A percentile compares a stretch with the other conserved stretches of the same genome.
Evolutionary conservation across 2,797 vertebrate species (phyloP).

Genomic region (Phoxinus dragarum): DNA sequence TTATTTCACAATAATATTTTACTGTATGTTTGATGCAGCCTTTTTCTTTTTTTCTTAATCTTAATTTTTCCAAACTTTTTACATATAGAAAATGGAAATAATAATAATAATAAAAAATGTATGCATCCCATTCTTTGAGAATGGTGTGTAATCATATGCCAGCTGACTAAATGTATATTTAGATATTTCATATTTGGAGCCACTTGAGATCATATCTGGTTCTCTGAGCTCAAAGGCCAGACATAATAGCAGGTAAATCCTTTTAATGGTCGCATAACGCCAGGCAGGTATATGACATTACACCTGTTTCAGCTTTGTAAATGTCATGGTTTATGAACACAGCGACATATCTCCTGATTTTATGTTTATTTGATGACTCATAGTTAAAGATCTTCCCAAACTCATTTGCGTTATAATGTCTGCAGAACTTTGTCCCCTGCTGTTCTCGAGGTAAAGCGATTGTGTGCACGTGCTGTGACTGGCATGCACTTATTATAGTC

Average conservation of each 20-base stretch:
- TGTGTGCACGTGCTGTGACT: background rate
- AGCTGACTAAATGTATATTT: background rate
- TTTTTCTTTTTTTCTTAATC: too few species aligned
- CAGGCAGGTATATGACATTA: background rate
- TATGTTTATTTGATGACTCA: slow-evolving; percentile 22
- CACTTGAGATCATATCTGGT: background rate
- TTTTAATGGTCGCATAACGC: background rate
- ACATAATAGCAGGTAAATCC: background rate
- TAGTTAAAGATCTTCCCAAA: slow-evolving; percentile 34
- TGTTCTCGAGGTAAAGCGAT: slow-evolving; percentile 4
- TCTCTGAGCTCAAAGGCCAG: background rate
- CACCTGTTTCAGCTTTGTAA: background rate
- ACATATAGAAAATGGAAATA: background rate
- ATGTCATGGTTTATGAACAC: slow-evolving; percentile 17
- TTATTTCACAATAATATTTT: background rate
- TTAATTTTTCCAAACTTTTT: background rate
- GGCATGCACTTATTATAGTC: background rate
- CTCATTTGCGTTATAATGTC: slow-evolving; percentile 29
- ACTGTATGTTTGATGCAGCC: background rate
- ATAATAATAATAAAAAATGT: background rate
- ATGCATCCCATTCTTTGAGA: background rate
- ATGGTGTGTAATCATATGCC: background rate
- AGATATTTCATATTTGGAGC: background rate
- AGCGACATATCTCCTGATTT: slow-evolving; percentile 1
- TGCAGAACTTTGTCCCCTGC: slow-evolving; percentile 21